Evolutionary conservation across 2,888 invertebrate genomes (phyloP), one percentile per base, ranked within the genome.

Genomic region (Axea sp.): DNA sequence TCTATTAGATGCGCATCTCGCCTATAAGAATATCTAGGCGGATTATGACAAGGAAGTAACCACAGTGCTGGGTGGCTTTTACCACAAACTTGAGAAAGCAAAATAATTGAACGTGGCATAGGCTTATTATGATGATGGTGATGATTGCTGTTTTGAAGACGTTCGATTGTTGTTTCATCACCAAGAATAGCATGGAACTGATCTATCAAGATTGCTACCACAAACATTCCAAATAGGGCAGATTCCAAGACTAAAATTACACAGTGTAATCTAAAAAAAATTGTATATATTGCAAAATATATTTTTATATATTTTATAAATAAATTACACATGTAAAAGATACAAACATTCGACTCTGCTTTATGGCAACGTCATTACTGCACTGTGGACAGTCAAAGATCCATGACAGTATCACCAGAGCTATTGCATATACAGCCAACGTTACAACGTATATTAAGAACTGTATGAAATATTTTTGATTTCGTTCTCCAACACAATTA

Each of bases 381-480:
- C 93, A 93, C 47, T 91, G 90, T 17, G 90, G 90, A 82, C 94
- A 94, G 19, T 93, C 92, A 68, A 90, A 89, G 7, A 93, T 85
- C 94, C 94, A 95, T 0, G 94, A 92, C 41, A 91, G 88, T 24
- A 93, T 89, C 31, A 95, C 92, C 81, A 95, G 88, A n/a, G 88
- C 88, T 31, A 94, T 90, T 4, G 94, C 92, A 85, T 94, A 94
- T 0, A 90, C 77, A 1, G 92, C 90, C 69, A 93, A 86, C 37
- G 91, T 87, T 57, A 93, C 94, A 68, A 94, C 94, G 85, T 94
- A 96, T 31, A 95, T 89, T 74, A 95, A 89, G 89, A 96, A 96
- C 84, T 96, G 94, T 76, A 96, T 91, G 88, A 96, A 96, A 89
- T 94, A 96, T 87, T 96, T 96, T 89, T 96, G 96, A 89, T 97